Evolutionary conservation across 2,888 invertebrate species (phyloP).

Genomic region (Myopa tessellatipennis): DNA sequence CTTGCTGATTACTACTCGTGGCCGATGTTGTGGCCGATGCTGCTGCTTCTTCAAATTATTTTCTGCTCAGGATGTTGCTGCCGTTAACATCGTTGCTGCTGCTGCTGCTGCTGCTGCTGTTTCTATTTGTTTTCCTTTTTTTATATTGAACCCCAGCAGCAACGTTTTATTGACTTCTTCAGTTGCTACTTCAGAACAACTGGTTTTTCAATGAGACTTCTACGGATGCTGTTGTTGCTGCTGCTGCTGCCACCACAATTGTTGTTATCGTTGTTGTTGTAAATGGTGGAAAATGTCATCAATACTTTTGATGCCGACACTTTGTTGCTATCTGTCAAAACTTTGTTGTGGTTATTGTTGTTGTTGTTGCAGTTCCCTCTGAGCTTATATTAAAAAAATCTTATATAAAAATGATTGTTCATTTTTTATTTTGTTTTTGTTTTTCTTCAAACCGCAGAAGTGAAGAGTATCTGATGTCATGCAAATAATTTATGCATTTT

Average conservation of each 20-base stretch:
- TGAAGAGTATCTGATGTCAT: constrained; percentile 22
- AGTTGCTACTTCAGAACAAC: neutral
- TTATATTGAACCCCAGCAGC: neutral
- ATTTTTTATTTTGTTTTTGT: no score
- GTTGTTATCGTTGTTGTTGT: neutral
- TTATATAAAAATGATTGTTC: neutral
- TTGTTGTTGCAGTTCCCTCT: neutral
- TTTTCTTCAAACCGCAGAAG: neutral
- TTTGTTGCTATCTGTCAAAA: neutral
- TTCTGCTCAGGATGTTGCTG: neutral
- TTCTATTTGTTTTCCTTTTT: neutral
- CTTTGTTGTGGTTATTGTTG: constrained; percentile 4
- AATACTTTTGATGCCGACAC: neutral
- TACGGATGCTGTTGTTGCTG: neutral
- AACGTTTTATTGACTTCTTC: constrained; percentile 15
- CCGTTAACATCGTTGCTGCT: neutral
- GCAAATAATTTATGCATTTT: constrained; percentile 12
- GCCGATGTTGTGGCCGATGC: neutral
- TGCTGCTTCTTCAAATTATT: neutral
- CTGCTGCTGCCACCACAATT: neutral
- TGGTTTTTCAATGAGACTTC: neutral
- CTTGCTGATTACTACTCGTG: no score
- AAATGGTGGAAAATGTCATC: constrained; percentile 2
- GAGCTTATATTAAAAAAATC: neutral
- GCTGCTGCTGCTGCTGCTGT: neutral